Percentiles rank a stretch among this genome's conserved stretches.
These are phyloP conservation scores for Cephalotes varians DNA, from an alignment of 2,888 invertebrate genomes.

Conservation along the genomic window DNA sequence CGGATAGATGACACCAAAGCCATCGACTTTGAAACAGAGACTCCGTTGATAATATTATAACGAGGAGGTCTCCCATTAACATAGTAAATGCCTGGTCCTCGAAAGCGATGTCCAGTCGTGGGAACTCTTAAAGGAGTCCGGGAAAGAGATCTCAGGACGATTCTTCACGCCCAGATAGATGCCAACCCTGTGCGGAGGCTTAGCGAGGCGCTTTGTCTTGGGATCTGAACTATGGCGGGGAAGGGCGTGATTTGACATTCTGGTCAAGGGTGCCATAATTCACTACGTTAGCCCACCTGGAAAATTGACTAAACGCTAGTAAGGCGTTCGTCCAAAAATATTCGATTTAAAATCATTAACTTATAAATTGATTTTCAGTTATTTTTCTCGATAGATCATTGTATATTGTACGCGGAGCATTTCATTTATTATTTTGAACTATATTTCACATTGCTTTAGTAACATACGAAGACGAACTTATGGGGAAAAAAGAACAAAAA, in stretches of 20 bases:
- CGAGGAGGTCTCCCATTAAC: conserved; percentile 80
- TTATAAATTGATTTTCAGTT: not conserved
- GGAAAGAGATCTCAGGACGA: conserved; percentile 68
- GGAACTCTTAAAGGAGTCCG: conserved; percentile 67
- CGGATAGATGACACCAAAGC: conserved; percentile 60
- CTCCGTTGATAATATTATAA: conserved; percentile 81
- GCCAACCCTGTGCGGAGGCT: conserved; percentile 57
- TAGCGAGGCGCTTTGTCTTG: conserved; percentile 55
- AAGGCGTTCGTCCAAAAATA: conserved; percentile 18
- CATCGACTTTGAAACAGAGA: conserved; percentile 58
- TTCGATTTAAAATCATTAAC: conserved; percentile 20
- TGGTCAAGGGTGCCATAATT: conserved; percentile 78
- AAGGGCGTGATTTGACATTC: conserved; percentile 80
- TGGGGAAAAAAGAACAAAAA: not conserved
- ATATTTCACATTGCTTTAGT: not conserved
- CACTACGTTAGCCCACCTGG: conserved; percentile 70
- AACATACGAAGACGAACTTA: not conserved
- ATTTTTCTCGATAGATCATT: not conserved
- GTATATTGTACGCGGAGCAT: not conserved
- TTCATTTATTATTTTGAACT: not conserved
- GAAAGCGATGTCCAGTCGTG: conserved; percentile 74
- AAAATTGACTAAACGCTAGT: conserved; percentile 49
- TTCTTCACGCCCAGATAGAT: conserved; percentile 73
- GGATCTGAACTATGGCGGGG: conserved; percentile 63
- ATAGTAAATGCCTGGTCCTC: conserved; percentile 74